Evolutionary conservation across 1,140 invertebrate genomes (phyloP), one percentile per base, ranked within the genome.

Genomic region (Drosophila melanica): DNA sequence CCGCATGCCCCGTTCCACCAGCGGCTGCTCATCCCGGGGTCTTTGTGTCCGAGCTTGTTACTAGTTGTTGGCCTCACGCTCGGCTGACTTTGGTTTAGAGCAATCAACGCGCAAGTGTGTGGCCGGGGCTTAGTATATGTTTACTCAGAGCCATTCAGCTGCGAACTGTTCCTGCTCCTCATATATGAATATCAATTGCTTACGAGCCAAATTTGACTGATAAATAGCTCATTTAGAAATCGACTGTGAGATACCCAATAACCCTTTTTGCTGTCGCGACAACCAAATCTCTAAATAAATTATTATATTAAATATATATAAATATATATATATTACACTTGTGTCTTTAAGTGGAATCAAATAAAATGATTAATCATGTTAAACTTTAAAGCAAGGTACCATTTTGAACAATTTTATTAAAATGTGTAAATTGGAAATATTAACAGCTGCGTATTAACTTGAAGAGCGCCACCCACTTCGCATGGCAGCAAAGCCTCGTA

Each of bases 81-180:
- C 82, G 82, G 79, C 67, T 89, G 82, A 68, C 72, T 89, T 89
- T 73, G 82, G 84, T 87, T 87, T 89, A 69, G 72, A 87, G 82
- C 86, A 87, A 87, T 89, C 82, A 87, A 82, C 82, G 84, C 82
- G 57, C 47, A 27, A 48, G 50, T 44, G 12, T 64, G 39, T 27
- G 53, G 65, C 44, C 30, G 64, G 70, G 55, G 3, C n/a, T 60
- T 63, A 84, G 67, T 75, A 68, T 84, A 67, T 84, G 63, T 84
- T 79, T 86, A 86, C 65, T 79, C 57, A 65, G 58, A 72, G 82
- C 62, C 68, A 81, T 77, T 87, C 81, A 86, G 67, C 75, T 82
- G 81, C 33, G 55, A 79, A 63, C 68, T 77, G 77, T 77, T 80
- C 64, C 20, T 74, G 51, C 72, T 41, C 62, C 72, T 41, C 62